phyloP scores from a whole-genome alignment of 2,797 vertebrate genomes.

The Centroberyx gerrardi region DNA sequence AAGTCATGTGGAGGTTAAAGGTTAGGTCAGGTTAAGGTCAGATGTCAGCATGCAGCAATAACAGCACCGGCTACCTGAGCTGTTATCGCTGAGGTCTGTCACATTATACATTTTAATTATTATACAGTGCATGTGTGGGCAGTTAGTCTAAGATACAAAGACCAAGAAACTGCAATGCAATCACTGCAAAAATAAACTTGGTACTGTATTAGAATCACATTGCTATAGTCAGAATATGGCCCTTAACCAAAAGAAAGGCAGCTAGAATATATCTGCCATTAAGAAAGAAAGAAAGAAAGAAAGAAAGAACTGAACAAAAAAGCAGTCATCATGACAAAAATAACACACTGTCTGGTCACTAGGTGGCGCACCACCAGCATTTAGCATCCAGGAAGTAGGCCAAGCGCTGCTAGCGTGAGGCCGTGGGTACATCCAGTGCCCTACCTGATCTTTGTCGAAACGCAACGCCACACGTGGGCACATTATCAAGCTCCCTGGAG shows the following conservation, averaged over 20 bases:
- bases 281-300: background rate
- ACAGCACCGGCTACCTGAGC: background rate
- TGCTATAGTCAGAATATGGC: too few relatives aligned
- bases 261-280: background rate
- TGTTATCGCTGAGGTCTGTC: background rate
- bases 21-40: slow-evolving; percentile 9
- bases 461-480: slow-evolving; percentile 66
- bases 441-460: slow-evolving; percentile 72
- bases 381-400: slow-evolving; percentile 64
- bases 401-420: slow-evolving; percentile 30
- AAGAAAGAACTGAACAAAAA: too few relatives aligned
- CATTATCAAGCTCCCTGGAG: slow-evolving; percentile 69
- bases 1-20: background rate
- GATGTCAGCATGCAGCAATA: background rate
- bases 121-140: too few relatives aligned
- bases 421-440: slow-evolving; percentile 46
- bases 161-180: too few relatives aligned
- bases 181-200: too few relatives aligned
- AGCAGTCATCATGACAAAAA: background rate
- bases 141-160: too few relatives aligned
- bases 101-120: too few relatives aligned
- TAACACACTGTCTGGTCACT: slow-evolving; percentile 42
- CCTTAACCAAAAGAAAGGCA: background rate
- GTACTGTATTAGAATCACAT: too few relatives aligned
- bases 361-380: slow-evolving; percentile 51